Base-by-base conservation (phyloP, 2,797 vertebrate genomes). In the Hybognathus amarus region DNA sequence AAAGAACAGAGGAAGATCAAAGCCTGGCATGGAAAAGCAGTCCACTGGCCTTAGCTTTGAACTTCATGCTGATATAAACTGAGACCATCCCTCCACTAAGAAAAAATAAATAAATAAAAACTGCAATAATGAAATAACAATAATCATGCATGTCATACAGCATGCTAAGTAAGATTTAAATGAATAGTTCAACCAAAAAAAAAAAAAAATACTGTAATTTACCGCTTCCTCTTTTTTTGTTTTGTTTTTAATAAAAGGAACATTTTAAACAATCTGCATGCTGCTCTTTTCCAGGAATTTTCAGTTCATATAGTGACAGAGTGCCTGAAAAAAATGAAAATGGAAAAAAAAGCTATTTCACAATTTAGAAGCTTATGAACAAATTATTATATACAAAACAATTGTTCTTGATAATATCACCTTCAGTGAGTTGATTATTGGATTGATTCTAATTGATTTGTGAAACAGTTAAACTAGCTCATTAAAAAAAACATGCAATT, bases 1-100 rank as follows among this genome's bases (percentile, higher is more conserved):
- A 56, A 79, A 71, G 82, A 81, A 79, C 71, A 85, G 66, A 83
- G 66, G 7, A 68, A 80, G 77, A 87, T 87, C 66, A 89, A 83
- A 79, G 68, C 67, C 68, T 67, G 64, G 73, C 78, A 78, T 84
- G 70, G 30, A 81, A 67, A 84, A 84, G 9, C 33, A 52, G 56
- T 50, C 38, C 83, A 79, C 40, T 79, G 75, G 79, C 83, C 87
- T 54, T 83, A 79, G 85, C 82, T 84, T 85, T 75, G 80, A 80
- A 74, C 68, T 80, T 75, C 52, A 52, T 68, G 36, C 68, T 78
- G 61, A 87, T 67, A 73, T 68, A 30, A 80, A 61, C 38, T 68
- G 36, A 80, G 20, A 54, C 75, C 20, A 74, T 77, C 30, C 74
- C 73, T 66, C 30, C 27, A 74, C 67, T 56, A 59, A 67, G 24